Evolutionary conservation across 2,113 vertebrate genomes (phyloP), one percentile per base, ranked within the genome.

Genomic region (Gasterosteus aculeatus): DNA sequence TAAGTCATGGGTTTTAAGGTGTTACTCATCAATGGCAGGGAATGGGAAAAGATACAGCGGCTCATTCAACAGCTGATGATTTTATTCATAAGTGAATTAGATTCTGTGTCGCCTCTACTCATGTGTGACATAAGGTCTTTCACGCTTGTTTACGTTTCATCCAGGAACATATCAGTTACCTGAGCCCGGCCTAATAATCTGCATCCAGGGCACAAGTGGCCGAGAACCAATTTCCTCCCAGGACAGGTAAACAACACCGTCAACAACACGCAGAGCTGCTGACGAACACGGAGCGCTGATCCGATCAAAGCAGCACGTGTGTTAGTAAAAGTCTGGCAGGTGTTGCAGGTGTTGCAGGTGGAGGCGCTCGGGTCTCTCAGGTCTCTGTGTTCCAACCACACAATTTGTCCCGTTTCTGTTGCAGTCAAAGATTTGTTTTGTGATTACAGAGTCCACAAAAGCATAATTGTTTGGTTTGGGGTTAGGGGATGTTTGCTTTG

Each of bases 231-330:
- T 72, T 70, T 80, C 81, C 53, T 29, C 81, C 78, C 85, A 85
- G 84, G 84, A 91, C 83, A 82, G 89, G 85, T 90, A 93, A 95
- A 94, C 92, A 93, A 93, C 91, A 88, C 85, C 87, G 65, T 86
- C 77, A 83, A 92, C 89, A 91, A 89, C 86, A 81, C 79, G 65
- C 69, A 49, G 38, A 12, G 44, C 11, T 15, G 71, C 71, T 61
- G 72, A 80, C 81, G 88, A 91, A 90, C 88, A 89, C 78, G 10
- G 64, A 46, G 6, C 9, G 39, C 75, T 38, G 69, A 83, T 80
- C 71, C 82, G 67, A 79, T 82, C 82, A 86, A 54, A 77, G 79
- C 69, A 51, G 72, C 72, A 39, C 87, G 77, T 77, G 82, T 86
- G 75, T 82, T 65, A 61, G 70, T 66, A 67, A 69, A 68, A 75